These are phyloP conservation scores for Macrosiphum euphorbiae DNA, from an alignment of 2,888 invertebrate genomes.

Conservation along the genomic window DNA sequence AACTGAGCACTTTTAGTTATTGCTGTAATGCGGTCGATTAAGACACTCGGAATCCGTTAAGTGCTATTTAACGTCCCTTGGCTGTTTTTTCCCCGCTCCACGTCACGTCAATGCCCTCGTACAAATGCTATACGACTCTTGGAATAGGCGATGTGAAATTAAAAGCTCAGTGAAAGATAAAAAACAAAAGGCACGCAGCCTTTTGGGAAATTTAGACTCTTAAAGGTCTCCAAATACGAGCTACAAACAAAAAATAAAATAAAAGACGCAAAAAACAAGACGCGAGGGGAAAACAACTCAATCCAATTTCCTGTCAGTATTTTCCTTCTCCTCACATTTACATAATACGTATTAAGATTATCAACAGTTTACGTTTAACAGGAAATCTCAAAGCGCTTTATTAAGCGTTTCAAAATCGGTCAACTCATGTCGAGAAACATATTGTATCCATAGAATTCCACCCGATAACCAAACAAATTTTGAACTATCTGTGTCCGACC, in stretches of 20 bases:
- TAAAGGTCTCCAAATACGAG: constrained; percentile 53
- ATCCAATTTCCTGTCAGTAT: constrained; percentile 60
- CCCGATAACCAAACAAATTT: neutral
- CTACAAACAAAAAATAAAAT: constrained; percentile 25
- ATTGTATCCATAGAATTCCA: neutral
- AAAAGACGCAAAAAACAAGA: neutral
- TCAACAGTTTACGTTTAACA: constrained; percentile 46
- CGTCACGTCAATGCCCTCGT: neutral
- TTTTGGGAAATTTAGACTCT: constrained; percentile 53
- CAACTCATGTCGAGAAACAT: neutral
- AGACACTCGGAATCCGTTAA: constrained; percentile 50
- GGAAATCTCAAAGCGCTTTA: constrained; percentile 40
- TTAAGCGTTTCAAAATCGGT: constrained; percentile 22
- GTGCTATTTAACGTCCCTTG: constrained; percentile 60
- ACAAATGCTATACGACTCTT: neutral
- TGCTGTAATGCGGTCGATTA: constrained; percentile 52
- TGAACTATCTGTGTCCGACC: neutral
- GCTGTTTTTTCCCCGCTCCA: neutral
- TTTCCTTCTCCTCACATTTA: constrained; percentile 29
- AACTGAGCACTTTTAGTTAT: constrained; percentile 49
- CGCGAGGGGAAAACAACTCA: constrained; percentile 30
- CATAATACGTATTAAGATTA: constrained; percentile 57
- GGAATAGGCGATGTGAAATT: constrained; percentile 1
- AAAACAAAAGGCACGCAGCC: constrained; percentile 37
- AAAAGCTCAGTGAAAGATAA: constrained; percentile 46